Percentiles rank a stretch among this genome's conserved stretches.
Conservation (phyloP, 2,888 invertebrate species). For the Eupithecia pulchellata region DNA sequence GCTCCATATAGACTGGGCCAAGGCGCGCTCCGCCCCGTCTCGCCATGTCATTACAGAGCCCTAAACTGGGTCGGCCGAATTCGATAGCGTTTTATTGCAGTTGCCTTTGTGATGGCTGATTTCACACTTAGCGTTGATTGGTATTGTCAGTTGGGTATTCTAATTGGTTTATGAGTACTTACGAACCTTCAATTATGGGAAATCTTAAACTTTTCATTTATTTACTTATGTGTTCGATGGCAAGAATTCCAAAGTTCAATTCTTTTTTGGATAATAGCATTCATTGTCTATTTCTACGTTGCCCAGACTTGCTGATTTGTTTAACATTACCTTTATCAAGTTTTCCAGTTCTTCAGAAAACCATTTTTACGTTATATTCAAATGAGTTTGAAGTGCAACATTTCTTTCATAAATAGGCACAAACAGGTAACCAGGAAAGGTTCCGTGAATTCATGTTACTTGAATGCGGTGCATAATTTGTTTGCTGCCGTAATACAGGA, state of each 20-base stretch:
- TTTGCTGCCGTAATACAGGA: constrained; percentile 51
- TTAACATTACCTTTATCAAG: not conserved
- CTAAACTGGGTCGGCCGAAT: constrained; percentile 59
- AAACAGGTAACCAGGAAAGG: constrained; percentile 34
- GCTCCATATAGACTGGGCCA: constrained; percentile 54
- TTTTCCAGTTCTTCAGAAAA: not conserved
- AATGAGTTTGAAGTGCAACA: not conserved
- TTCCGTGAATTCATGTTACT: constrained; percentile 32
- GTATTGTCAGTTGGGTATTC: not conserved
- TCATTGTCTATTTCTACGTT: not conserved
- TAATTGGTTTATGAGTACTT: not conserved
- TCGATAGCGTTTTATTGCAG: constrained; percentile 34
- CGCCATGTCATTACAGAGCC: constrained; percentile 56
- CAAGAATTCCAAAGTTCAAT: not conserved
- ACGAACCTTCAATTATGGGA: not conserved
- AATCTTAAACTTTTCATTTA: not conserved
- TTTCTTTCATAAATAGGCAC: constrained; percentile 3
- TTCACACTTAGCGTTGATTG: constrained; percentile 19
- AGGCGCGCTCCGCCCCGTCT: constrained; percentile 66
- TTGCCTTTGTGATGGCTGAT: constrained; percentile 11
- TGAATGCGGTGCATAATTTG: constrained; percentile 34
- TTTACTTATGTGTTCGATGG: not conserved
- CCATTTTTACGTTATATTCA: not conserved
- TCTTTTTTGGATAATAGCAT: not conserved
- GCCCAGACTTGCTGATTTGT: not conserved